Base-by-base conservation (phyloP, 2,113 vertebrate species). In the Platysteira castanea region DNA sequence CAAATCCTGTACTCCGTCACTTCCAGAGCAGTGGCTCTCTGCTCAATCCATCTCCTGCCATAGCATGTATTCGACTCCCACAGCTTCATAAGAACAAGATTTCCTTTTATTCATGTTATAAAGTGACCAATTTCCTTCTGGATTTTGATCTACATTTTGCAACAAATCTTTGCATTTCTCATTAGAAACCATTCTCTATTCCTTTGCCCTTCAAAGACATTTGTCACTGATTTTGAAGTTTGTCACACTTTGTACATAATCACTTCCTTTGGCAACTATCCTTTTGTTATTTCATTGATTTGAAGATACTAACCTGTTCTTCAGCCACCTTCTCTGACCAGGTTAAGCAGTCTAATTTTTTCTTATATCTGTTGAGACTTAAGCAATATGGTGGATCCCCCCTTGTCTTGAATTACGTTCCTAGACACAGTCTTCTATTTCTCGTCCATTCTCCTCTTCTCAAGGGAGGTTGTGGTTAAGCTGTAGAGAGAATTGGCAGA, bases 151-250 rank as follows among this genome's bases (percentile, higher is more conserved):
- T 59, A 77, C 5, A 30, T 91, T 89, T 75, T 81, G 39, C 59
- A 26, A 68, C 27, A 60, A 59, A 47, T 59, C 24, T 69, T 73
- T 47, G 12, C 30, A 90, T 76, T 79, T 49, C 44, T 73, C 15
- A 89, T 83, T 61, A 69, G 64, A 76, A 86, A 65, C 19, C 3
- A 53, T 73, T 94, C 33, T 27, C 49, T 71, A 5, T 74, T 73
- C 68, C 89, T 91, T 95, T 13, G 75, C n/a, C n/a, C 31, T 74
- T 89, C 67, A 73, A 95, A 93, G 31, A 78, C n/a, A 76, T 73
- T 83, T 53, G 22, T 54, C 65, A 93, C 27, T 47, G 28, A 60
- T 79, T 67, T 42, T 80, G 37, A 46, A 69, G 16, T 78, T 22
- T 46, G 14, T 18, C 52, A 67, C 50, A 70, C 2, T 70, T 27